phyloP scores from a whole-genome alignment of 2,888 invertebrate species.

The Synergus itoensis region DNA sequence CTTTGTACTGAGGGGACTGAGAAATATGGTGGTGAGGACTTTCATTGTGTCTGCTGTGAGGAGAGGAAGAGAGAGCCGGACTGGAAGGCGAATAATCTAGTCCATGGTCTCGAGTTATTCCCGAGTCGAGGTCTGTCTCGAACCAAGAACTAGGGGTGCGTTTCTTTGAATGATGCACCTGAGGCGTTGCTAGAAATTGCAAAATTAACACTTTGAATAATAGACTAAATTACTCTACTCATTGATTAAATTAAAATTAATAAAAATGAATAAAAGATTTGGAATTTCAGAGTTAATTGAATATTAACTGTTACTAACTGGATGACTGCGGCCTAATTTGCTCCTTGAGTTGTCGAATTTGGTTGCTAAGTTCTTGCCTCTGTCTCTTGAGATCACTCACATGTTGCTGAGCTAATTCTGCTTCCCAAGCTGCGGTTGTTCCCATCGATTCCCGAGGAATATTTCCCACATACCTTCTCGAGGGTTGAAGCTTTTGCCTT shows the following conservation, averaged over 20 bases:
- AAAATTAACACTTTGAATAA: background rate
- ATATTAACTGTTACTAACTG: background rate
- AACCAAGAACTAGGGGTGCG: slow-evolving; percentile 87
- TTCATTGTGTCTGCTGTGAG: slow-evolving; percentile 63
- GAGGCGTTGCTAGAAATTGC: slow-evolving; percentile 59
- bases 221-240: background rate
- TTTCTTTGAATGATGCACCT: slow-evolving; percentile 78
- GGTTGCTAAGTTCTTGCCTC: slow-evolving; percentile 90
- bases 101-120: slow-evolving; percentile 87
- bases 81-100: slow-evolving; percentile 76
- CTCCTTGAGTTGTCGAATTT: slow-evolving; percentile 91
- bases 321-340: slow-evolving; percentile 79
- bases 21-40: slow-evolving; percentile 59
- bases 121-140: slow-evolving; percentile 94
- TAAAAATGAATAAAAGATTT: background rate
- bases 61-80: slow-evolving; percentile 63
- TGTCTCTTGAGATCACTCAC: slow-evolving; percentile 93
- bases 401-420: slow-evolving; percentile 91
- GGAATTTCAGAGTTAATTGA: background rate
- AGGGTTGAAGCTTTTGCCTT: slow-evolving; percentile 89
- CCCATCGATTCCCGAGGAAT: slow-evolving; percentile 73
- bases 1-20: slow-evolving; percentile 50
- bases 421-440: slow-evolving; percentile 85
- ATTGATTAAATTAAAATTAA: background rate
- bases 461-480: slow-evolving; percentile 80